A percentile compares a stretch with the other conserved stretches of the same genome.
Evolutionary conservation across 2,888 invertebrate species (phyloP).

Genomic region (Lasioglossum leucozonium): DNA sequence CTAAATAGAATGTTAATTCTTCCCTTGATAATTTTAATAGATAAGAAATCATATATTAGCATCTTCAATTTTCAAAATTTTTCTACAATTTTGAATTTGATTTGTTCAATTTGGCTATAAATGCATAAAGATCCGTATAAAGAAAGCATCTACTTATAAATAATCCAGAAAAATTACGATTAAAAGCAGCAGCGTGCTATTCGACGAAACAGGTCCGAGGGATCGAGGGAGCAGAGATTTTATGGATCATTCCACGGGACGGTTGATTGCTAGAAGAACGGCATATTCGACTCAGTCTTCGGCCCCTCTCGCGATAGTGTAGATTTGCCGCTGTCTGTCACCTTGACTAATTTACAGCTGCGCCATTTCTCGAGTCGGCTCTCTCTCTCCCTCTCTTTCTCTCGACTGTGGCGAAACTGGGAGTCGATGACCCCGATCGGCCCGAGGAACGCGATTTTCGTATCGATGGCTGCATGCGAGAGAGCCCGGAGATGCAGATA

Average conservation of each 20-base stretch:
- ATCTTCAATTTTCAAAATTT: too few species aligned
- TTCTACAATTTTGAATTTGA: too few species aligned
- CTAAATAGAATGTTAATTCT: too few species aligned
- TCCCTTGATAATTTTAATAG: too few species aligned
- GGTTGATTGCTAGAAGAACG: slow-evolving; percentile 1
- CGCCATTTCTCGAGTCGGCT: slow-evolving; percentile 4
- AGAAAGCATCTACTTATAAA: too few species aligned
- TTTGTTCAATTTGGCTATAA: too few species aligned
- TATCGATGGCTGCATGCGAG: not conserved
- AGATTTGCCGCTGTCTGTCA: slow-evolving; percentile 18
- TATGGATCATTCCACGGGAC: not conserved
- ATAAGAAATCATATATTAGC: too few species aligned
- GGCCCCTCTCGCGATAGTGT: not conserved
- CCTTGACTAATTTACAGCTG: slow-evolving; percentile 11
- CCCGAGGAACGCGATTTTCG: not conserved
- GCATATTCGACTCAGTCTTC: not conserved
- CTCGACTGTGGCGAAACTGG: not conserved
- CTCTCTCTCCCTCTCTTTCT: too few species aligned
- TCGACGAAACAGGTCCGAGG: too few species aligned
- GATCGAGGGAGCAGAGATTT: not conserved
- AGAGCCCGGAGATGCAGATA: not conserved
- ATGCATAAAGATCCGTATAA: too few species aligned
- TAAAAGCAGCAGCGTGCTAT: not conserved
- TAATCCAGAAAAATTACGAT: not conserved
- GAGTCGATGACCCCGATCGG: slow-evolving; percentile 13